phyloP scores from a whole-genome alignment of 2,888 invertebrate species.

The Chaitophorus viminalis region DNA sequence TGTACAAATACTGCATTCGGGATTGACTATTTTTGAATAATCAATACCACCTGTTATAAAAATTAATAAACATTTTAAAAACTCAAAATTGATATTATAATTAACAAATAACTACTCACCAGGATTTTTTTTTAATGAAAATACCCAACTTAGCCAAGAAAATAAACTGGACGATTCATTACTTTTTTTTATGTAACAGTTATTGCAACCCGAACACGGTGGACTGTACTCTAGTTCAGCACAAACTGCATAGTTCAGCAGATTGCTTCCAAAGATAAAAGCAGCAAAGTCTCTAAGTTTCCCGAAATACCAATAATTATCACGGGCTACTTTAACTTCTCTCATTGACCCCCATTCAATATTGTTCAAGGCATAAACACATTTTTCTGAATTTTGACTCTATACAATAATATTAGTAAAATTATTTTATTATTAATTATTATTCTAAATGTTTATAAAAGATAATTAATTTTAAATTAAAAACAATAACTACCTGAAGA shows the following conservation, averaged over 20 bases:
- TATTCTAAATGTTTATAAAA: conserved; percentile 5
- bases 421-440: background rate
- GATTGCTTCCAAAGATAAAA: conserved; percentile 78
- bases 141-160: conserved; percentile 36
- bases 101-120: background rate
- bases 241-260: conserved; percentile 68
- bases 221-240: conserved; percentile 80
- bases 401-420: conserved; percentile 56
- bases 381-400: conserved; percentile 66
- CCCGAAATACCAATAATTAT: conserved; percentile 92
- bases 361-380: conserved; percentile 79
- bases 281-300: conserved; percentile 79
- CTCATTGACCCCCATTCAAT: conserved; percentile 88
- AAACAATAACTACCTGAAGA: conserved; percentile 42
- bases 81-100: background rate
- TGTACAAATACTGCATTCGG: conserved; percentile 71
- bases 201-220: conserved; percentile 84
- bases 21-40: conserved; percentile 71
- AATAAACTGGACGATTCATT: conserved; percentile 62
- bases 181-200: conserved; percentile 72
- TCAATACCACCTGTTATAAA: conserved; percentile 66
- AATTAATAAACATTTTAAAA: conserved; percentile 50
- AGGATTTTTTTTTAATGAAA: conserved; percentile 4
- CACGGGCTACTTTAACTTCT: conserved; percentile 78
- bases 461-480: background rate